phyloP scores from a whole-genome alignment of 2,113 vertebrate genomes.

The Halcyon malimbica region DNA sequence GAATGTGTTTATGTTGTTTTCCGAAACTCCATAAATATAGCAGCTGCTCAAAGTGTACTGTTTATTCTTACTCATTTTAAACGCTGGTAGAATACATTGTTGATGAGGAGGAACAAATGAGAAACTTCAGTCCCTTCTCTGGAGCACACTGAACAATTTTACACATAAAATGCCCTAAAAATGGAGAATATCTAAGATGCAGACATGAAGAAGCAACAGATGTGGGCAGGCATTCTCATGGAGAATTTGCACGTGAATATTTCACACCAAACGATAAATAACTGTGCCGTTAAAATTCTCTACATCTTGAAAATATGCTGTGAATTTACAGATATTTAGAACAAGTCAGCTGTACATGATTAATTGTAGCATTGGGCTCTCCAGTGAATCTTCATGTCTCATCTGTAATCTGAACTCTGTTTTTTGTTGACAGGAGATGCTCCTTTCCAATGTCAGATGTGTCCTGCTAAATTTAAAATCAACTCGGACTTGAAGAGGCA shows the following conservation, averaged over 20 bases:
- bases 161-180: neutral
- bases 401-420: neutral
- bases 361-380: neutral
- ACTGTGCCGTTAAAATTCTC: neutral
- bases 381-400: neutral
- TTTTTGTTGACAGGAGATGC: slow-evolving; percentile 79
- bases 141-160: neutral
- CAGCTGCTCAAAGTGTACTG: neutral
- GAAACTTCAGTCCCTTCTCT: neutral
- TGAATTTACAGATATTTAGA: neutral
- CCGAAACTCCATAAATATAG: neutral
- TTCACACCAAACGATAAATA: neutral
- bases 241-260: neutral
- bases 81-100: neutral
- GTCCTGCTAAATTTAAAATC: slow-evolving; percentile 98
- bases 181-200: neutral
- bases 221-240: neutral
- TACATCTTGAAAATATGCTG: accelerated
- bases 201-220: neutral
- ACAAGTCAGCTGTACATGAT: accelerated
- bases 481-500: slow-evolving; percentile 98
- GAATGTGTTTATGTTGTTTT: neutral
- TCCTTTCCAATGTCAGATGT: slow-evolving; percentile 95
- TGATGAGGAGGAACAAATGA: neutral
- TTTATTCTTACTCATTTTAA: neutral